A percentile compares a stretch with the other conserved stretches of the same genome.
These are phyloP conservation scores for Platycheirus albimanus DNA, from an alignment of 2,888 invertebrate species.

Conservation along the genomic window DNA sequence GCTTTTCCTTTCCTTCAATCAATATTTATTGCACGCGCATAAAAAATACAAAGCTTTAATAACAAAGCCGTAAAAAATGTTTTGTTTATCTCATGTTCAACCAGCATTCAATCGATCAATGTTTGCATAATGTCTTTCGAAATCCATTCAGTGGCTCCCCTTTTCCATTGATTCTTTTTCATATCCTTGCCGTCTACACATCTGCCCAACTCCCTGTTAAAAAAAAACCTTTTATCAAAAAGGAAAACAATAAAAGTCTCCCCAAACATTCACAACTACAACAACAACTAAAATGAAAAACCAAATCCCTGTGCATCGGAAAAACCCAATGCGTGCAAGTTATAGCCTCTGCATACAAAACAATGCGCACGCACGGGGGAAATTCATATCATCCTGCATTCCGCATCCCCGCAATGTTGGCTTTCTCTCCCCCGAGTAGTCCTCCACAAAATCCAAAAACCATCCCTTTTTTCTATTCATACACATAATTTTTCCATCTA, in stretches of 20 bases:
- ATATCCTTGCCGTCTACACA: neutral
- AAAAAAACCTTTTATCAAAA: slow-evolving; percentile 28
- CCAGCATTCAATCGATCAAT: slow-evolving; percentile 14
- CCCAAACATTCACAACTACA: neutral
- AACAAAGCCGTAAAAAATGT: neutral
- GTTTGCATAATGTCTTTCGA: neutral
- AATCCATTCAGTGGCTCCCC: neutral
- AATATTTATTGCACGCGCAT: slow-evolving; percentile 7
- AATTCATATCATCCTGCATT: too few relatives aligned
- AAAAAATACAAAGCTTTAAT: neutral
- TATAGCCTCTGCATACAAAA: slow-evolving; percentile 58
- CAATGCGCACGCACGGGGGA: slow-evolving; percentile 73
- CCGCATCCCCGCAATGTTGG: slow-evolving; percentile 22
- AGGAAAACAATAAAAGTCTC: slow-evolving; percentile 2
- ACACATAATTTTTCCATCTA: neutral
- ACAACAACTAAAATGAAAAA: neutral
- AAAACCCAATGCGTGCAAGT: slow-evolving; percentile 58
- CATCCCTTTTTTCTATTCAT: slow-evolving; percentile 42
- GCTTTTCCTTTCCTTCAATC: neutral
- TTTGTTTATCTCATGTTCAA: slow-evolving; percentile 4
- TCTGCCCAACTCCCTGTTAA: slow-evolving; percentile 5
- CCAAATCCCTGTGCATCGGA: slow-evolving; percentile 13
- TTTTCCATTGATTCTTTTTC: slow-evolving; percentile 10
- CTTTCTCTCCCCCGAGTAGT: neutral
- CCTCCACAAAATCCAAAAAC: neutral